Base-by-base conservation (phyloP, 1,140 invertebrate species). In the Drosophila fuyamai region DNA sequence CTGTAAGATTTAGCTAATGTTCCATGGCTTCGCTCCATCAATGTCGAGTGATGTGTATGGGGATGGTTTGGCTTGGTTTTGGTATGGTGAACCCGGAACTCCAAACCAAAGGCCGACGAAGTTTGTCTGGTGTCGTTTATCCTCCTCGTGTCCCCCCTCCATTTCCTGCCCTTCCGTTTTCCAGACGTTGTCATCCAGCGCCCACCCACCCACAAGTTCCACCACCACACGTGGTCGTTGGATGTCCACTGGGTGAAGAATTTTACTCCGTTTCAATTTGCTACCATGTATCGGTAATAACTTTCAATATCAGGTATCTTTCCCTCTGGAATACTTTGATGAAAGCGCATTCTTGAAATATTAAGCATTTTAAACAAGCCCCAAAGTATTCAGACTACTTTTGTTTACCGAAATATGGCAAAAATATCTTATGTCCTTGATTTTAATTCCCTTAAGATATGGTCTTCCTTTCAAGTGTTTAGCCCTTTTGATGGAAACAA, bases 1-100 rank as follows among this genome's bases (percentile, higher is more conserved):
- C 62, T 71, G 60, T 73, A 79, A 62, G 77, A 84, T 83, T 83
- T 84, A 74, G 81, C 80, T 84, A 84, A 79, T 84, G 80, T 83
- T 76, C 79, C 65, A 60, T 47, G 76, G 81, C 62, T 62, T 74
- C 81, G 70, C 82, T 83, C 75, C 79, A 81, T 81, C 79, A 81
- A 81, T 82, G 79, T 81, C 79, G 66, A 57, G 60, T 32, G 16
- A 43, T 51, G 36, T 32, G 55, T 7, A 32, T 7, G 29, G 29
- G 54, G 12, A 44, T 12, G 43, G 43, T 16, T 18, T 44, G 44
- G 44, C 5, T 47, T 23, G 44, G 44, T 23, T 47, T 9, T 10
- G 38, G 48, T 8, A 47, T 35, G 50, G 41, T 55, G 62, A 67
- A 67, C 62, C 66, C 44, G 50, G 51, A 58, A 50, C 51, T 68